A percentile compares a stretch with the other conserved stretches of the same genome.
Evolutionary conservation across 1,140 invertebrate genomes (phyloP).

Genomic region (Bicyclus anynana): DNA sequence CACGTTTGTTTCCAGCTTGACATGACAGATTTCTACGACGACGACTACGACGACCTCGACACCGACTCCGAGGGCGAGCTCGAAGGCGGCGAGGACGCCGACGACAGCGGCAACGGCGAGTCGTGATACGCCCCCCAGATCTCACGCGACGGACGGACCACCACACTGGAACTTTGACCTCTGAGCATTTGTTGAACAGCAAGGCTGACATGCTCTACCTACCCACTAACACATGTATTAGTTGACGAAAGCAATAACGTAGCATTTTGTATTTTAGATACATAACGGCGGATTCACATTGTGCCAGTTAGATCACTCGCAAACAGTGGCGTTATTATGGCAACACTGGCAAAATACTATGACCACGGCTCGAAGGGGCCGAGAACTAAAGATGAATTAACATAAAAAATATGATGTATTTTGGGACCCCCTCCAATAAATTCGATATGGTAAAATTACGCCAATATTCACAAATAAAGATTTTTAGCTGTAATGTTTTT

Average conservation of each 20-base stretch:
- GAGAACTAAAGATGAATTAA: no score
- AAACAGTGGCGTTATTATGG: no score
- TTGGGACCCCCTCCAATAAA: no score
- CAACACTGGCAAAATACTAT: no score
- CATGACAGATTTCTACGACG: conserved; percentile 96
- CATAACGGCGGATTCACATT: not conserved
- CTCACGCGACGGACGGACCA: conserved; percentile 39
- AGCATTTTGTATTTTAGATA: conserved; percentile 1
- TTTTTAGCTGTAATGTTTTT: no score
- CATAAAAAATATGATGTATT: no score
- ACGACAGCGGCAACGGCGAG: conserved; percentile 89
- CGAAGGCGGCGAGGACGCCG: conserved; percentile 83
- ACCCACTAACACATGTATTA: not conserved
- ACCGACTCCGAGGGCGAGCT: conserved; percentile 85
- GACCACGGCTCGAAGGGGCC: no score
- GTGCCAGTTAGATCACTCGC: not conserved
- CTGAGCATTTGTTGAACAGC: no score
- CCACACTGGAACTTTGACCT: no score
- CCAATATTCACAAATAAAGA: no score
- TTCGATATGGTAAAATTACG: no score
- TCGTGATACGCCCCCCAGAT: conserved; percentile 60
- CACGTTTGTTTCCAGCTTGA: conserved; percentile 79
- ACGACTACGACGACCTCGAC: conserved; percentile 90
- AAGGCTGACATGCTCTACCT: not conserved
- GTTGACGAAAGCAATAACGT: not conserved